These are phyloP conservation scores for Mythimna pallens DNA, from an alignment of 2,888 invertebrate genomes.

Conservation along the genomic window DNA sequence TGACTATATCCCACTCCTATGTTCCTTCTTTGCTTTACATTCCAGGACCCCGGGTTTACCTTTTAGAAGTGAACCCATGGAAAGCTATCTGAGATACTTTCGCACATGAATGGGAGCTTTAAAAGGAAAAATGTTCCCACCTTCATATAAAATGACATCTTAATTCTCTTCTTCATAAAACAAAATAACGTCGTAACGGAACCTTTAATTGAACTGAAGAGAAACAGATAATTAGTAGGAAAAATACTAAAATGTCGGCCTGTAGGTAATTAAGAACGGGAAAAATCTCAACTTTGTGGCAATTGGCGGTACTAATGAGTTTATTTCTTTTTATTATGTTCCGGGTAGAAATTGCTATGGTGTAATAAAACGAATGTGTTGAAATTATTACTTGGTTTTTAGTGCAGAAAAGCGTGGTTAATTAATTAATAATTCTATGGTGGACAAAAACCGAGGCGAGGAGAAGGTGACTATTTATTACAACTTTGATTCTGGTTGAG, in stretches of 20 bases:
- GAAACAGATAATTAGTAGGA: slow-evolving; percentile 55
- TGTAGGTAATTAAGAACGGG: slow-evolving; percentile 48
- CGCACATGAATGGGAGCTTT: too few relatives aligned
- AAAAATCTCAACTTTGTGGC: slow-evolving; percentile 41
- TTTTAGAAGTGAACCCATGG: too few relatives aligned
- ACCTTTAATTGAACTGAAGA: slow-evolving; percentile 56
- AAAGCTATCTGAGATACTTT: too few relatives aligned
- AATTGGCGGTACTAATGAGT: slow-evolving; percentile 43
- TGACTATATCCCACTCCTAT: too few relatives aligned
- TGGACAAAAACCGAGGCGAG: too few relatives aligned
- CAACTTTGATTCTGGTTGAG: too few relatives aligned
- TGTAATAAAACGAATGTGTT: neutral
- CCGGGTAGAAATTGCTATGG: slow-evolving; percentile 11
- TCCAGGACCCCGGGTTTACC: too few relatives aligned
- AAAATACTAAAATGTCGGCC: slow-evolving; percentile 51
- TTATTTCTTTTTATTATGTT: slow-evolving; percentile 39
- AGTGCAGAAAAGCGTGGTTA: neutral
- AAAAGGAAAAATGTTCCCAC: slow-evolving; percentile 5
- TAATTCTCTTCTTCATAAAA: slow-evolving; percentile 31
- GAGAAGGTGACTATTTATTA: too few relatives aligned
- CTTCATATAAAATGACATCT: neutral
- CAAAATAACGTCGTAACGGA: slow-evolving; percentile 39
- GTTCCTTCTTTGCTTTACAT: too few relatives aligned
- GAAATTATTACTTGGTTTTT: neutral
- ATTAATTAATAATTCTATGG: too few relatives aligned